Evolutionary conservation across 2,797 vertebrate genomes (phyloP), one percentile per base, ranked within the genome.

Genomic region (Petrocephalus schoutedeni): DNA sequence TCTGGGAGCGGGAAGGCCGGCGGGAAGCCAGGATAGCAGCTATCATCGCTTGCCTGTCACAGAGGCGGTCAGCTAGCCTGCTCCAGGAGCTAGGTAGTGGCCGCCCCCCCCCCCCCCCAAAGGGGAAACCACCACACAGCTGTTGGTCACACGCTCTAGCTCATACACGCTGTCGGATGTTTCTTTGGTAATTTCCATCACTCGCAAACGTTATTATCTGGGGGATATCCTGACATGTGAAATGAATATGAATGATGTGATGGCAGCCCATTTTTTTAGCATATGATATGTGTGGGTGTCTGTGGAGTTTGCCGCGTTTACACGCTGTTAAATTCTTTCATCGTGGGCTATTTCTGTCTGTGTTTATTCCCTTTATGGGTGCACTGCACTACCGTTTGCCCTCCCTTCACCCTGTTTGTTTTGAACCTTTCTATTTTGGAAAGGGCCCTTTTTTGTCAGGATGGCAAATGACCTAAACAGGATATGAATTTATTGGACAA

Each of bases 381-480:
- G 92, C 92, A 58, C 28, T 54, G 53, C 86, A 8, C 49, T 82
- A n/a, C 41, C 83, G 6, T 64, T 56, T 89, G 90, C 89, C 92
- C 92, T 90, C 90, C 89, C 91, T 90, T 90, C 85, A 87, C 89
- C 90, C 88, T 90, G 90, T 94, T 92, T 94, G 94, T 94, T 92
- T 93, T 93, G 91, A 90, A 90, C 90, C 90, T 19, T 0, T 90
- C 91, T 94, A 94, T 94, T 95, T 94, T 91, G 87, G 87, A 91
- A 88, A 0, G 6, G 87, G 88, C 92, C 93, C 92, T 91, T 88
- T 90, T 93, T 92, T 90, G 91, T 90, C 85, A 88, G 92, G 88
- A 89, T 85, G 90, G 84, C 89, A 86, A 90, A 92, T 92, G 92
- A 93, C 93, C 92, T 93, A 93, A 94, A 93, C 92, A 94, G 87